Base-by-base conservation (phyloP, 2,888 invertebrate species). In the Trachelus iudaicus region DNA sequence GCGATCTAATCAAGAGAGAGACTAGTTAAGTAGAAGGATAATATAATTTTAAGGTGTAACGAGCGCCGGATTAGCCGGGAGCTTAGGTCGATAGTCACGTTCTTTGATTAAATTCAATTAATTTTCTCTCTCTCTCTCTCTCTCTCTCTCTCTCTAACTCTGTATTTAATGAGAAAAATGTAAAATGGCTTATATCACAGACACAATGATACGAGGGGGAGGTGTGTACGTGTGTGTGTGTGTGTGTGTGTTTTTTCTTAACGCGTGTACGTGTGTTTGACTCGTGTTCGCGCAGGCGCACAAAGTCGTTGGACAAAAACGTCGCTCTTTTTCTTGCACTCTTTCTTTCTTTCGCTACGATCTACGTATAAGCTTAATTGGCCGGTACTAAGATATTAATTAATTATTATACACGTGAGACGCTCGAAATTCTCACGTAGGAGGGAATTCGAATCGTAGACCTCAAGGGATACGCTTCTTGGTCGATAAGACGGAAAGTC, bases 171-270 rank as follows among this genome's bases (percentile, higher is more conserved):
- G 69, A 79, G 73, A 79, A 78, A 75, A 30, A 68, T 78, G 78
- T 68, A 77, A 81, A 77, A 78, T 73, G 69, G 71, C 33, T 86
- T 84, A 86, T 88, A 88, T 88, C 88, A 88, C 88, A 88, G 88
- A 85, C 83, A 84, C 85, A 83, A 88, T 84, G 84, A 88, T 86
- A 86, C 83, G 85, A 76, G 31, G 71, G 71, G 23, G 71, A 71
- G 31, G 71, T 71, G 34, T 71, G 71, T 71, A 33, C 69, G 33
- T 79, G 73, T 79, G 76, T 79, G 79, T 77, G 15, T 6, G 79
- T 77, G 15, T 6, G 33, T 79, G 73, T 79, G 76, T 79, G 79
- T 77, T 4, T 6, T 9, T 9, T 15, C 15, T 56, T 23, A 56
- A 56, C 40, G 40, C 56, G 23, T 23, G 23, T 11, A 23, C 23